phyloP scores from a whole-genome alignment of 2,113 vertebrate genomes.

The Gambusia holbrooki region DNA sequence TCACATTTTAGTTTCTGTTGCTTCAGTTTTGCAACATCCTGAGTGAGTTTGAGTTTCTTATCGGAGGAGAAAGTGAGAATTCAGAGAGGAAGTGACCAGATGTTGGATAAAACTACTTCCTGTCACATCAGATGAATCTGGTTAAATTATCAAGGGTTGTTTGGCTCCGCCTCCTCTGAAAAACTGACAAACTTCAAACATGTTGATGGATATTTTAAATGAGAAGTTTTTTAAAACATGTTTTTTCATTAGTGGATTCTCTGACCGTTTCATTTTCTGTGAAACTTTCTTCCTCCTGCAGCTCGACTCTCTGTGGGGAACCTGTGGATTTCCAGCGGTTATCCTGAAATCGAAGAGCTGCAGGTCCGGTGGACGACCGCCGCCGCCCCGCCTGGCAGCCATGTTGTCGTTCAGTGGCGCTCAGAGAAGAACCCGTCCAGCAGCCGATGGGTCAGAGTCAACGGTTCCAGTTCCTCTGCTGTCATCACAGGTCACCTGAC shows the following conservation, averaged over 20 bases:
- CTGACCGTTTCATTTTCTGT: no score
- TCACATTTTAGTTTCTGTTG: not conserved
- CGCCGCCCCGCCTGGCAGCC: constrained; percentile 5
- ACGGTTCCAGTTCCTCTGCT: constrained; percentile 10
- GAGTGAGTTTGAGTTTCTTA: not conserved
- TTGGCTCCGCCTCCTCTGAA: no score
- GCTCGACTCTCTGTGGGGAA: constrained; percentile 44
- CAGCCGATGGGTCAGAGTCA: constrained; percentile 40
- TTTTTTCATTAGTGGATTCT: no score
- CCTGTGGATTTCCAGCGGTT: constrained; percentile 58
- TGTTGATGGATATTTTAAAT: not conserved
- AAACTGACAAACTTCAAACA: not conserved
- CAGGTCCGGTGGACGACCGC: constrained; percentile 55
- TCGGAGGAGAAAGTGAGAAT: not conserved
- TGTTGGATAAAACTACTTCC: constrained; percentile 17
- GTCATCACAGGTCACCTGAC: constrained; percentile 51
- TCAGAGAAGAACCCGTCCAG: not conserved
- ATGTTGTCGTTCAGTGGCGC: constrained; percentile 55
- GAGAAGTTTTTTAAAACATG: not conserved
- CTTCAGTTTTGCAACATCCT: constrained; percentile 29
- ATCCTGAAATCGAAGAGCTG: constrained; percentile 10
- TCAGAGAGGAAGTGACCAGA: not conserved
- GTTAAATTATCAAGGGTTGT: no score
- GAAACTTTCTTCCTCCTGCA: constrained; percentile 10
- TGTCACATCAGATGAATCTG: not conserved